Base-by-base conservation (phyloP, 2,888 invertebrate species). In the Trachelus tabidus region DNA sequence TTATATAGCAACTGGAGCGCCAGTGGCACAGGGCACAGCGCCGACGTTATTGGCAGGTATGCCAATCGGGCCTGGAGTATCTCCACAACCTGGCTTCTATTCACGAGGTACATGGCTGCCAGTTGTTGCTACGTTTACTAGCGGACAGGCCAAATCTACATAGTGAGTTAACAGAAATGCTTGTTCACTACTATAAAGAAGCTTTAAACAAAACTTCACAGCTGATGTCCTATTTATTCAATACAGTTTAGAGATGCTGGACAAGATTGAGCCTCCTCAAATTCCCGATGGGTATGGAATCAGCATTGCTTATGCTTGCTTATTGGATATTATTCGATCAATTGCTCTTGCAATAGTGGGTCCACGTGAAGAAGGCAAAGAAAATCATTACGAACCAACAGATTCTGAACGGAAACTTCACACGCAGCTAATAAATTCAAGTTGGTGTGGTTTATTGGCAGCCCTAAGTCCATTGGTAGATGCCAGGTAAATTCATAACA, bases 271-370 rank as follows among this genome's bases (percentile, higher is more conserved):
- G 87, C 97, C 99, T 11, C 98, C 98, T 0, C 92, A 94, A 15
- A 96, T 99, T 83, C 97, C 97, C n/a, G 98, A 99, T 83, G 99
- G 99, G 1, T 99, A 99, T 92, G 98, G 98, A 6, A 96, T 99
- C 80, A 98, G 99, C 0, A 95, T 99, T 69, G 98, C 98, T 0
- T 99, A 98, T 92, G 97, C 97, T 6, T 97, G 98, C 90, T 93
- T 99, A 73, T 93, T 98, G 90, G 99, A 99, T 91, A 96, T 98
- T 83, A 97, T 98, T 76, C 94, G 97, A 11, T 98, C 97, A 12
- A 95, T 97, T 84, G 95, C 96, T 68, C 94, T 95, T 86, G 95
- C 95, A 34, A 95, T 96, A 81, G 93, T 94, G 87, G 94, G 94
- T 73, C 92, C 93, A 0, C 93, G 94, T 78, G 92, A 92, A 80